A percentile compares a stretch with the other conserved stretches of the same genome.
These are phyloP conservation scores for Nyctibius bracteatus DNA, from an alignment of 2,113 vertebrate genomes.

Conservation along the genomic window DNA sequence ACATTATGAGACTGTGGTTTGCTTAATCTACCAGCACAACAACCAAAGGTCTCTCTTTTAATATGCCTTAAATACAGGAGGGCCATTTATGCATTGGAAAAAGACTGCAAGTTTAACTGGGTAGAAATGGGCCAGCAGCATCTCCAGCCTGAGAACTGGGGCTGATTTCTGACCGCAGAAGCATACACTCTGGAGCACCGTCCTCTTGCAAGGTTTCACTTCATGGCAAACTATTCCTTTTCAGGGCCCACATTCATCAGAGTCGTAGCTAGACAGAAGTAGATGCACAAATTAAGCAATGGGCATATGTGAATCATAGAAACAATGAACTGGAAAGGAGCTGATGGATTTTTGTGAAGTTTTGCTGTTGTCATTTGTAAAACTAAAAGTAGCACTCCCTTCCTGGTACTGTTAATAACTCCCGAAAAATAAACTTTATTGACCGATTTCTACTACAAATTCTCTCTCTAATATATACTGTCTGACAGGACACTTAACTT, in stretches of 20 bases:
- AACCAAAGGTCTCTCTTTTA: neutral
- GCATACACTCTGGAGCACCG: rapidly evolving
- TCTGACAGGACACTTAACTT: neutral
- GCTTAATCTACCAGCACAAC: neutral
- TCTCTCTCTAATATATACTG: neutral
- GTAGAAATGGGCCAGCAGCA: neutral
- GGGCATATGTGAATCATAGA: neutral
- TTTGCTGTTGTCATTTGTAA: neutral
- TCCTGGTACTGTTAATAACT: neutral
- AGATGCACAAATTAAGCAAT: neutral
- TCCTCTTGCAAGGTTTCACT: neutral
- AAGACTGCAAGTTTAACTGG: neutral
- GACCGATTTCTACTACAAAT: neutral
- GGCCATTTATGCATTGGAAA: neutral
- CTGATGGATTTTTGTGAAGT: neutral
- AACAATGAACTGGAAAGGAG: neutral
- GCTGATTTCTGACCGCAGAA: neutral
- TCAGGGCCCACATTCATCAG: neutral
- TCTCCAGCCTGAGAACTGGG: neutral
- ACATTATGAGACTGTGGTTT: neutral
- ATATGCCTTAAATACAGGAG: neutral
- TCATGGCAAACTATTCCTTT: neutral
- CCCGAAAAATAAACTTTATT: neutral
- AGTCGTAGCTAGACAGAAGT: neutral
- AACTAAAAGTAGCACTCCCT: neutral